Base-by-base conservation (phyloP, 2,888 invertebrate genomes). In the Ditula angustiorana region DNA sequence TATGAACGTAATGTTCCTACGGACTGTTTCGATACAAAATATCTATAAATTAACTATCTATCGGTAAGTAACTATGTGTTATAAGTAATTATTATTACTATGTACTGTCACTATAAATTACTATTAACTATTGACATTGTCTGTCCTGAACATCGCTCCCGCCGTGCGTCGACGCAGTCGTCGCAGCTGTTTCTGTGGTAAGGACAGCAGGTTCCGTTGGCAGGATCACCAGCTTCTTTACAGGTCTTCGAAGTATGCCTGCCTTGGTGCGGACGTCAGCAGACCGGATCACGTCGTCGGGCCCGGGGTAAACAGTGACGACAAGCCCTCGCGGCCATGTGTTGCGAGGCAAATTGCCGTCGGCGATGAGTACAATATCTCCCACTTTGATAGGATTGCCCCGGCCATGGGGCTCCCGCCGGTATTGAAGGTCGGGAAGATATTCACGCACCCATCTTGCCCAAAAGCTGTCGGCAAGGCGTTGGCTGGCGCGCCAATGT, bases 371-470 rank as follows among this genome's bases (percentile, higher is more conserved):
- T 2, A 59, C 59, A 24, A 59, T 10, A 21, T 59, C 49, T n/a
- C 16, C 59, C n/a, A n/a, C n/a, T n/a, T n/a, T n/a, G n/a, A n/a
- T n/a, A n/a, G n/a, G n/a, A n/a, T n/a, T n/a, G 0, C 44, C 64
- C 11, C 33, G 44, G 8, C 61, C 58, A 13, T 50, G 50, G 4
- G 67, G 62, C 63, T 67, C 69, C 63, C 69, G 67, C 61, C 67
- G 69, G 58, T 69, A 5, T 37, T 69, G 69, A 2, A 66, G 50
- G 1, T 49, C 52, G 0, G 71, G 66, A 0, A 2, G 66, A 13
- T 19, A 55, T 16, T 46, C 46, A 0, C 23, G 21, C 10, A 46
- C 23, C 46, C 46, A 46, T 3, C 46, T 8, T 2, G 11, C 11
- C 46, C 46, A 46, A 5, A 46, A 46, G 11, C 4, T 4, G n/a